Percentiles rank a stretch among this genome's conserved stretches.
Evolutionary conservation across 2,888 invertebrate genomes (phyloP).

Genomic region (Drosophila antonietae): DNA sequence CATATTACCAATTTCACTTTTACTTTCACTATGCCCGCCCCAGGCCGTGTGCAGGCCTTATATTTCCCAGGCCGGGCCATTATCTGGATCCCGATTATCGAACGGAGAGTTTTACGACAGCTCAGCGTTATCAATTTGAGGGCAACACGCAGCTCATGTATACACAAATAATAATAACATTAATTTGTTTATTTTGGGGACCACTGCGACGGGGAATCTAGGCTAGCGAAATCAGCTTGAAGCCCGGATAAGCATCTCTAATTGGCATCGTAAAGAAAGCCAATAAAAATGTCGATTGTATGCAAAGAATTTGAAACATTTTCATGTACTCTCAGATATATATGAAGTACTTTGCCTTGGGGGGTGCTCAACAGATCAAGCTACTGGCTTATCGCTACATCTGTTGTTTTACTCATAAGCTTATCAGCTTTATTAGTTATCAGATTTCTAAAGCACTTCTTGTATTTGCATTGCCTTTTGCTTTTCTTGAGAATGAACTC

Average conservation of each 20-base stretch:
- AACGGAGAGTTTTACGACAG: slow-evolving; percentile 62
- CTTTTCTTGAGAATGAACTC: slow-evolving; percentile 3
- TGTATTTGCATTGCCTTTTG: slow-evolving; percentile 1
- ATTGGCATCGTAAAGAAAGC: slow-evolving; percentile 38
- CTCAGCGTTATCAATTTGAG: slow-evolving; percentile 39
- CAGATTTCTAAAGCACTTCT: slow-evolving; percentile 13
- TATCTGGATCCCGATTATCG: slow-evolving; percentile 41
- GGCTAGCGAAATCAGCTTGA: slow-evolving; percentile 4
- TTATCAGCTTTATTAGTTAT: slow-evolving; percentile 28
- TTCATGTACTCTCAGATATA: slow-evolving; percentile 6
- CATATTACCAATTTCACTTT: slow-evolving; percentile 57
- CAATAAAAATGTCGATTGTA: slow-evolving; percentile 47
- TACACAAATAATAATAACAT: slow-evolving; percentile 19
- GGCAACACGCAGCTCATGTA: slow-evolving; percentile 10
- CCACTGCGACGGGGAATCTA: not conserved
- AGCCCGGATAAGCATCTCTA: slow-evolving; percentile 53
- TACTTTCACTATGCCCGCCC: slow-evolving; percentile 58
- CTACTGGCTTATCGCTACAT: too few relatives aligned
- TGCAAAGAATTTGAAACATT: slow-evolving; percentile 17
- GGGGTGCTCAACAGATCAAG: slow-evolving; percentile 6
- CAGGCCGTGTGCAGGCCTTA: slow-evolving; percentile 25
- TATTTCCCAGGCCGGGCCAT: slow-evolving; percentile 33
- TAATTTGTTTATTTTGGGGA: slow-evolving; percentile 24
- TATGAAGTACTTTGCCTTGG: slow-evolving; percentile 5
- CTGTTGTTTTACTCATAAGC: slow-evolving; percentile 26